Percentiles rank a stretch among this genome's conserved stretches.
phyloP scores from a whole-genome alignment of 2,797 vertebrate species.

The Austrolebias charrua region DNA sequence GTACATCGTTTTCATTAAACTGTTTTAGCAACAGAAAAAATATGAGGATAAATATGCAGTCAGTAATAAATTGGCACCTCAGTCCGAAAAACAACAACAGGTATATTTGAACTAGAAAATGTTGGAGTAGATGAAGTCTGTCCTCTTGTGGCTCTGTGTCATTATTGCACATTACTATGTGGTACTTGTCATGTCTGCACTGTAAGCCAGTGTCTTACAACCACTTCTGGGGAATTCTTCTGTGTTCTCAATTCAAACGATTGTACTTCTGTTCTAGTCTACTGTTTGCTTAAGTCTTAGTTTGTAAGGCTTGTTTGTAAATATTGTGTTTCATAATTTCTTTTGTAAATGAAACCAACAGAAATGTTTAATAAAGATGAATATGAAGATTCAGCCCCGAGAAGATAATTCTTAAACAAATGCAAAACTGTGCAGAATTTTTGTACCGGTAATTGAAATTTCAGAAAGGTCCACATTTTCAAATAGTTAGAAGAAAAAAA shows the following conservation, averaged over 20 bases:
- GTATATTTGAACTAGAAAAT: slow-evolving; percentile 20
- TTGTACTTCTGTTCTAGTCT: slow-evolving; percentile 72
- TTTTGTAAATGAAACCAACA: slow-evolving; percentile 71
- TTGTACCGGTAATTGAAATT: background rate
- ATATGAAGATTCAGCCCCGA: slow-evolving; percentile 5
- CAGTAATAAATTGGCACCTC: slow-evolving; percentile 16
- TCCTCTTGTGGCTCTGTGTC: slow-evolving; percentile 63
- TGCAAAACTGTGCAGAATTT: background rate
- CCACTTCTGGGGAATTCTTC: slow-evolving; percentile 43
- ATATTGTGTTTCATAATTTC: slow-evolving; percentile 63
- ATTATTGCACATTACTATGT: slow-evolving; percentile 49
- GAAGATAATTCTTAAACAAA: background rate
- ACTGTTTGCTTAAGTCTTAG: slow-evolving; percentile 57
- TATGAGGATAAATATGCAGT: background rate
- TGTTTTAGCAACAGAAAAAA: slow-evolving; percentile 18
- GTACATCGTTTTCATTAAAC: slow-evolving; percentile 7
- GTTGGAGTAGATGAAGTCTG: slow-evolving; percentile 43
- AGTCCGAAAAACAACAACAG: slow-evolving; percentile 2
- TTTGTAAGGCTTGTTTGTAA: slow-evolving; percentile 66
- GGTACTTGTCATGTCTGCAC: slow-evolving; percentile 45
- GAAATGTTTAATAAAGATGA: slow-evolving; percentile 70
- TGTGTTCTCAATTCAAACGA: slow-evolving; percentile 67
- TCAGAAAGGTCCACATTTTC: background rate
- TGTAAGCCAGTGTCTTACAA: slow-evolving; percentile 35
- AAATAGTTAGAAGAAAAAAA: too few species aligned